Evolutionary conservation across 37 sponge, comb jelly and placozoan species (phyloP), one percentile per base, ranked within the genome.

Genomic region (Diacarnus erythraeanus): DNA sequence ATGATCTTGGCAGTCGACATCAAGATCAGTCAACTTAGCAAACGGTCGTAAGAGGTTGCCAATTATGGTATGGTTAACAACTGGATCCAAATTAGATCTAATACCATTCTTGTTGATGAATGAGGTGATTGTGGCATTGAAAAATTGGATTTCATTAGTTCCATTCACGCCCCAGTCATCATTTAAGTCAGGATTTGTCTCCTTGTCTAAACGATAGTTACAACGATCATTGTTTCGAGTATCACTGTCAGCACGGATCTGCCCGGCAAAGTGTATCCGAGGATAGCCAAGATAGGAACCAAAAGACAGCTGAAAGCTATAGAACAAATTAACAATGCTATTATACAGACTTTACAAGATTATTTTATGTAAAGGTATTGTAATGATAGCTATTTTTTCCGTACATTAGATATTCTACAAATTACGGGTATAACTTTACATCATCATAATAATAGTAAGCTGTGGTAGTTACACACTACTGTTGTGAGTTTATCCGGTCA

Each of bases 11-110:
- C 27, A 39, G 42, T 78, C 75, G 3, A 71, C 65, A 69, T 85
- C 86, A 2, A 84, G 72, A 38, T 84, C 85, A 27, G 59, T 64
- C 38, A 85, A 37, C 61, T 85, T 85, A 29, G 79, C 64, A 64
- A 72, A 85, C 2, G 86, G 79, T 2, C 23, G 34, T 3, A 72
- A 73, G 2, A 56, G 21, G 51, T 78, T 85, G 74, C 27, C 54
- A 9, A 85, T 39, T 29, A 85, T 59, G 40, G 6, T 2, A 1
- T 26, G 37, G 21, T 68, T 57, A 20, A 85, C 35, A 10, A 85
- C 22, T 41, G 72, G 56, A 71, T 78, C 74, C 31, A 22, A 0
- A 42, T 15, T 12, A n/a, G 65, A 60, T n/a, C 20, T 29, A n/a
- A 3, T 38, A 9, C 83, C 83, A 83, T 44, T 20, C 31, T 43